phyloP scores from a whole-genome alignment of 2,888 invertebrate genomes.

The Asteroscopus sphinx region DNA sequence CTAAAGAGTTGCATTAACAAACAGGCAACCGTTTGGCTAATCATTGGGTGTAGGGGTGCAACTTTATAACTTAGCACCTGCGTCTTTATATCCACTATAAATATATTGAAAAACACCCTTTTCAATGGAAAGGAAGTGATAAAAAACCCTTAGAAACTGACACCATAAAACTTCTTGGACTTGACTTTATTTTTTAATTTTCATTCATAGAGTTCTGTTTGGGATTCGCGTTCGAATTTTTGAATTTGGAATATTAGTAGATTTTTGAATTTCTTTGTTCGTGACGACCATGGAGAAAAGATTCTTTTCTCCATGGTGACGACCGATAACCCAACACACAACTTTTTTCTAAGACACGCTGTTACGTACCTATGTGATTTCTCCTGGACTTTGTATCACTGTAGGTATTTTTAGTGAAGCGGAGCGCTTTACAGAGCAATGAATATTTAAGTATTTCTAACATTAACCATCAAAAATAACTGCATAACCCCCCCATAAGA shows the following conservation, averaged over 20 bases:
- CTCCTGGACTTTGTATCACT: too few species aligned
- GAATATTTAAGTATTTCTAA: too few species aligned
- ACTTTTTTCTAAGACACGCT: too few species aligned
- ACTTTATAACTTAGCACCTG: conserved; percentile 84
- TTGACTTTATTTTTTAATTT: conserved; percentile 71
- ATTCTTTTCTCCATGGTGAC: too few species aligned
- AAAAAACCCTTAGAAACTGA: conserved; percentile 77
- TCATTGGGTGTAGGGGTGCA: conserved; percentile 78
- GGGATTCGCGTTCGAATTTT: conserved; percentile 52
- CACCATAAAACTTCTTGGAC: conserved; percentile 75
- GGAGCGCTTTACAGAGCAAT: too few species aligned
- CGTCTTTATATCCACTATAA: conserved; percentile 78
- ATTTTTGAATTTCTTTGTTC: conserved; percentile 11
- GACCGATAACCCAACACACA: too few species aligned
- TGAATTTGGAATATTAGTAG: conserved; percentile 15
- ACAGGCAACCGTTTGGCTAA: conserved; percentile 78
- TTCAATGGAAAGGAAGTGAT: conserved; percentile 84
- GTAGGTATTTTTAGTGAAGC: too few species aligned
- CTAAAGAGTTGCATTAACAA: conserved; percentile 74
- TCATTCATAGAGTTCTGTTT: conserved; percentile 76
- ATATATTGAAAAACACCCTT: conserved; percentile 64
- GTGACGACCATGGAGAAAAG: too few species aligned
- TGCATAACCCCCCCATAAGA: too few species aligned
- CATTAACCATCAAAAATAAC: too few species aligned
- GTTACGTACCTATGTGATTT: too few species aligned